Base-by-base conservation (phyloP, 1,140 invertebrate species). In the Propsilocerus akamusi region DNA sequence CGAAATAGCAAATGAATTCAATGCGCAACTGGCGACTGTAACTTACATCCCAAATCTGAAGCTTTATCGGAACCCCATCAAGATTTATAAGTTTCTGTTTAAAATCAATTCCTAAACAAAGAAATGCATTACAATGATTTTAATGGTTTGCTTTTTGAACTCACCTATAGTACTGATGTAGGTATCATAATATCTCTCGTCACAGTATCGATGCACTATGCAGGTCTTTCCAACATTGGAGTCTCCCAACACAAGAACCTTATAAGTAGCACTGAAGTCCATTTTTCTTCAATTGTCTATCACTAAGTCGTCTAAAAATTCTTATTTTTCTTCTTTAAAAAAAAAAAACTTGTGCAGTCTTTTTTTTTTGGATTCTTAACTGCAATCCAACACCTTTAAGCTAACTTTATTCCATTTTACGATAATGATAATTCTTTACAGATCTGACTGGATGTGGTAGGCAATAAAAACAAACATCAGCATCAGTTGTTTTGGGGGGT, bases 211-310 rank as follows among this genome's bases (percentile, higher is more conserved):
- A 67, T 90, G 86, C 47, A 91, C 83, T 54, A 92, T 83, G 67
- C 88, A 92, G 24, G 88, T 91, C 72, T 92, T 92, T 10, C 87
- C 88, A 48, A 92, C 87, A 69, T 90, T 90, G 4, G 86, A 88
- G 70, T 92, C 88, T 47, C 88, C 87, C 53, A 92, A 72, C 58
- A 92, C 83, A 51, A 91, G 68, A 47, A 92, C 77, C 70, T 89
- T 89, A 65, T 86, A 87, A 49, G 83, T 86, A 49, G 81, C 80
- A 57, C 81, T 78, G 64, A 84, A 86, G 63, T 86, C 81, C 57
- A 84, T 41, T 17, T 41, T 41, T 20, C 2, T 30, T 12, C 14
- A 12, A 12, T 30, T 30, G 3, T 41, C 17, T 20, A 41, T 5
- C 17, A 41, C 8, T 20, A 17, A 8, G 22, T 30, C 28, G 14